Base-by-base conservation (phyloP, 2,113 vertebrate species). In the Istiophorus platypterus region DNA sequence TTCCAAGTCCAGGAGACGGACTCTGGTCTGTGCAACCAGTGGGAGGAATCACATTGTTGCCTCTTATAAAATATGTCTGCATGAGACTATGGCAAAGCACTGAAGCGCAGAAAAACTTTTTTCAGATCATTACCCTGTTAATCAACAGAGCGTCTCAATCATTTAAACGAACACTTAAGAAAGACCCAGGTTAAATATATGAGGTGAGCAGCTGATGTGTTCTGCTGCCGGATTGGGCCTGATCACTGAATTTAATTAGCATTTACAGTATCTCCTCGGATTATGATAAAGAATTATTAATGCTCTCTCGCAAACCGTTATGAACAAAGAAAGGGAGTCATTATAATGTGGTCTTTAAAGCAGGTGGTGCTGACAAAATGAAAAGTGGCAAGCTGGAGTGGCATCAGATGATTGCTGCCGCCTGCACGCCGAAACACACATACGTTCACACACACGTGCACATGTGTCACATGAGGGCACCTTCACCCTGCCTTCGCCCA, bases 211-310 rank as follows among this genome's bases (percentile, higher is more conserved):
- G 20, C 39, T 49, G 41, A 29, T 54, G 42, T 65, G 66, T 54
- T 62, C 24, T 29, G 29, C 18, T 76, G 37, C 29, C 67, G 22
- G 37, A 80, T 57, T 34, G 6, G 6, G 41, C 64, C 72, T 29
- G 47, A n/a, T 29, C 20, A 59, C 75, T 81, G 8, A 64, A 69
- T 72, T 80, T 41, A 65, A 91, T 68, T 74, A 68, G 65, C 61
- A 52, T 10, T 76, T 52, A 34, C 31, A 34, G 31, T 34, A 58
- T 69, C 66, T 82, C 56, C 20, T 31, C 8, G n/a, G 68, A 78
- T 75, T 75, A 80, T 57, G 59, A 47, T 7, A 59, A 64, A 65
- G 47, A 84, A 82, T 71, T 77, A 86, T 78, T 52, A 29, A 81
- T 72, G 61, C 42, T 66, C 37, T 69, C 56, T 51, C 59, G 71